Evolutionary conservation across 2,888 invertebrate genomes (phyloP), one percentile per base, ranked within the genome.

Genomic region (Steinernema hermaphroditum): DNA sequence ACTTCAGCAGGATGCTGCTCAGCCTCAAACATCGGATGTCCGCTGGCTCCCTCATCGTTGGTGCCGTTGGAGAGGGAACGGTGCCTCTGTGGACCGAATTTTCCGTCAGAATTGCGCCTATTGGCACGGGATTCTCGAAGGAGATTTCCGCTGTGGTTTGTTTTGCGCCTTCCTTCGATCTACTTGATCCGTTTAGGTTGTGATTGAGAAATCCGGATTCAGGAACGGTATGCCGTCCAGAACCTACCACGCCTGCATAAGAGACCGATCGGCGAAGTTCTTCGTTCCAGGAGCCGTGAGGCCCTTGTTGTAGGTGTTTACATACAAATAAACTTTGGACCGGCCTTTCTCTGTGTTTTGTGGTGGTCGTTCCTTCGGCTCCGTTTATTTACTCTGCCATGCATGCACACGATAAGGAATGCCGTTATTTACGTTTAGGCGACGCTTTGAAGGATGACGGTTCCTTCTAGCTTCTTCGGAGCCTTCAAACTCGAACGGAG

Each of bases 391-490:
- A 37, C 37, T 37, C n/a, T n/a, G n/a, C n/a, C n/a, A n/a, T n/a
- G n/a, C n/a, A n/a, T n/a, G n/a, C n/a, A n/a, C n/a, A n/a, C n/a
- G n/a, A n/a, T n/a, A n/a, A n/a, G n/a, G n/a, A n/a, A n/a, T n/a
- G n/a, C n/a, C n/a, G n/a, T n/a, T n/a, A n/a, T n/a, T n/a, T n/a
- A n/a, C n/a, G n/a, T n/a, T n/a, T n/a, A n/a, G n/a, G n/a, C n/a
- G n/a, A n/a, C n/a, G n/a, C n/a, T n/a, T n/a, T n/a, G 6, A 37
- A 12, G 22, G 44, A 57, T 62, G 12, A 46, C 68, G 29, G 75
- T 86, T 50, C 86, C 86, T 0, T 78, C 77, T 6, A 78, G 78
- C 69, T 86, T 86, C 72, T 79, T 85, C 37, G 86, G 86, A 19
- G 74, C 74, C 16, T 86, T 80, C 76, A 79, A 79, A 6, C 74